Evolutionary conservation across 2,888 invertebrate genomes (phyloP), one percentile per base, ranked within the genome.

Genomic region (Hirtodrosophila cameraria): DNA sequence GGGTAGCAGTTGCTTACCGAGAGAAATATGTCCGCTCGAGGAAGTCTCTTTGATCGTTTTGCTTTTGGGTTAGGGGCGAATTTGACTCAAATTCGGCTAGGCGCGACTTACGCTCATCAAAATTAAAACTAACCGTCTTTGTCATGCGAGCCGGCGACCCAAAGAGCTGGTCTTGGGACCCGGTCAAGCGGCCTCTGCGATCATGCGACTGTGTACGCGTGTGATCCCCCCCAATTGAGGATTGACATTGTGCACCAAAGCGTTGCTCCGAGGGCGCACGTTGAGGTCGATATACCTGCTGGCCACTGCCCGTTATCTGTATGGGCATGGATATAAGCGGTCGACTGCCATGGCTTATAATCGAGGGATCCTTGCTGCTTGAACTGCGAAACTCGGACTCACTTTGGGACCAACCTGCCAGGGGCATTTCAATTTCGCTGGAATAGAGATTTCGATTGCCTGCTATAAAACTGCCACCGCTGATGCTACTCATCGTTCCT

Each of bases 41-140:
- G 82, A 88, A 88, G 46, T 89, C 88, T 50, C 68, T 77, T 69
- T 88, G 89, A 20, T 87, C 86, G 49, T 65, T 77, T 74, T 84
- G 85, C 73, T 85, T 80, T 72, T 79, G 84, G 68, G 84, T 69
- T 49, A 83, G 68, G 71, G 76, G 63, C 72, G 80, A 58, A 60
- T 81, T 83, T 59, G 82, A 80, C 60, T 90, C 89, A 67, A 87
- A 88, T 31, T 86, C 87, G 54, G 79, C 69, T 48, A 90, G 78
- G 12, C 89, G 89, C 53, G 91, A 90, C 68, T 88, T 88, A 66
- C 87, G 90, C 52, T 89, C 90, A 61, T 88, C 90, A 76, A 90
- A 91, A 81, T 90, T 90, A 62, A 91, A 91, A 86, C 91, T 91
- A 77, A 91, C 91, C 41, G 91, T 91, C 88, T 91, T 91, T 53